Evolutionary conservation across 2,797 vertebrate species (phyloP).

Genomic region (Phalanger gymnotis): DNA sequence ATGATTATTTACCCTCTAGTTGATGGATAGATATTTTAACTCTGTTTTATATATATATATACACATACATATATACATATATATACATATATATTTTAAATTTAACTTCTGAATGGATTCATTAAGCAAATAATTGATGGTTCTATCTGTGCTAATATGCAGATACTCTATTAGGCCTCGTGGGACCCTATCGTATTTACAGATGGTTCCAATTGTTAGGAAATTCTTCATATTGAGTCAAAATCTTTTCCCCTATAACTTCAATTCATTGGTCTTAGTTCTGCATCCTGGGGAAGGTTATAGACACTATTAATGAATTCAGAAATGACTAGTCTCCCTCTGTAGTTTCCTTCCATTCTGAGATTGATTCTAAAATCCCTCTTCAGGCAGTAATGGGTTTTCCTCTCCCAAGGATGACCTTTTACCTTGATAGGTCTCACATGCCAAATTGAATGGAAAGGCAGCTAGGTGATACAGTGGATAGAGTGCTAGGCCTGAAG

Average conservation of each 20-base stretch:
- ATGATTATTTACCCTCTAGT: not conserved
- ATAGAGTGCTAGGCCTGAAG: not conserved
- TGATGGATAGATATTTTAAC: not conserved
- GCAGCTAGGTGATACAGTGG: not conserved
- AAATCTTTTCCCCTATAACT: not conserved
- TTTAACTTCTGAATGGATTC: not conserved
- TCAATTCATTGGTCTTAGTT: not conserved
- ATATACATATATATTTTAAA: not conserved
- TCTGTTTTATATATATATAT: too few species aligned
- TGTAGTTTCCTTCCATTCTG: not conserved
- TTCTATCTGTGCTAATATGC: not conserved
- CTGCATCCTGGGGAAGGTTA: not conserved
- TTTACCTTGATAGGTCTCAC: not conserved
- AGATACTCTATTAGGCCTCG: not conserved
- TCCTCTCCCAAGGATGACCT: not conserved
- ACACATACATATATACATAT: too few species aligned
- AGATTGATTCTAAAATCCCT: not conserved
- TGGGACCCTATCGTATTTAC: not conserved
- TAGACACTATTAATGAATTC: not conserved
- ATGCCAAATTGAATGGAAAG: not conserved
- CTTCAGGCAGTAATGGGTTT: not conserved
- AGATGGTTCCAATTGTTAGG: not conserved
- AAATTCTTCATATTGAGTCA: not conserved
- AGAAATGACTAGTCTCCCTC: not conserved
- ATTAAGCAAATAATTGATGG: not conserved